Percentiles rank a stretch among this genome's conserved stretches.
Evolutionary conservation across 2,888 invertebrate species (phyloP).

Genomic region (Microplitis deprimator): DNA sequence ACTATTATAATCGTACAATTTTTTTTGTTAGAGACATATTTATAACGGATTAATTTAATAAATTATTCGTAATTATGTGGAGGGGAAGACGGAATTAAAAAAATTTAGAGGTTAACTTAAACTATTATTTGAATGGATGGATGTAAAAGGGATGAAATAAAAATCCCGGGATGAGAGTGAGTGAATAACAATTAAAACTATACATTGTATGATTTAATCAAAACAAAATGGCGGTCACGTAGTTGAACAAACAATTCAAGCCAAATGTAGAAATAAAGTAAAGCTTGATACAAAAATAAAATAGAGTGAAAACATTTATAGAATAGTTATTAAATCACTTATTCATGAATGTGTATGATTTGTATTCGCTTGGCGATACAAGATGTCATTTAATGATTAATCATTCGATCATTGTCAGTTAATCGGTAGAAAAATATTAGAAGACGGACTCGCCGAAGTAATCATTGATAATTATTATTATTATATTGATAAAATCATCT

Average conservation of each 20-base stretch:
- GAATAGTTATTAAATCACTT: not conserved
- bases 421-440: no score
- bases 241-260: constrained; percentile 29
- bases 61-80: constrained; percentile 51
- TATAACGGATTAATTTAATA: constrained; percentile 54
- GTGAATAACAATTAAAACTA: not conserved
- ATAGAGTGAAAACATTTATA: not conserved
- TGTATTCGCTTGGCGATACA: no score
- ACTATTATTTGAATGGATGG: no score
- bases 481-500: no score
- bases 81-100: constrained; percentile 7
- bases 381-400: no score
- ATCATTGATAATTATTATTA: no score
- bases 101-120: not conserved
- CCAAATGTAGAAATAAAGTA: constrained; percentile 29
- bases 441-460: no score
- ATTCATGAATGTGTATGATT: no score
- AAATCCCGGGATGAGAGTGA: no score
- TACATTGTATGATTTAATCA: not conserved
- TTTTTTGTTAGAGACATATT: constrained; percentile 51
- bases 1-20: constrained; percentile 46
- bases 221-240: not conserved
- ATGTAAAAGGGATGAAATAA: no score
- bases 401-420: no score
- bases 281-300: not conserved